A percentile compares a stretch with the other conserved stretches of the same genome.
Evolutionary conservation across 1,140 invertebrate genomes (phyloP).

Genomic region (Plectrocnemia conspersa): DNA sequence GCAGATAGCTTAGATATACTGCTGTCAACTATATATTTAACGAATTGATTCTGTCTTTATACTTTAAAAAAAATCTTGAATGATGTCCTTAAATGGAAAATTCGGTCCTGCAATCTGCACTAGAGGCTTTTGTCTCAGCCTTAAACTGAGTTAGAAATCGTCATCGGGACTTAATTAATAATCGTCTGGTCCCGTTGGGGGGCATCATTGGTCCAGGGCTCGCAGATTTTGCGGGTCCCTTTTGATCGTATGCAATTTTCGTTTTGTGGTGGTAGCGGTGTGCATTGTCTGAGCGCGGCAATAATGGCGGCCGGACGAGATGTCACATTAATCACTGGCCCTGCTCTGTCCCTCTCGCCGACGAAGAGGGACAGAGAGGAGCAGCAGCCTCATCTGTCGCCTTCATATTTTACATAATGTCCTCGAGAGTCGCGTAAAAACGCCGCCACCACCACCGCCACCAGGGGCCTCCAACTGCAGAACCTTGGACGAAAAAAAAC

Average conservation of each 20-base stretch:
- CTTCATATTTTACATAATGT: constrained; percentile 35
- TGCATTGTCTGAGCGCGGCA: constrained; percentile 24
- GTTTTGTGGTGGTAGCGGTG: constrained; percentile 5
- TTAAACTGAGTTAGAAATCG: too few relatives aligned
- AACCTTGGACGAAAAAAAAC: too few relatives aligned
- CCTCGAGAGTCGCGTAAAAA: constrained; percentile 5
- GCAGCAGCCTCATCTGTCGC: constrained; percentile 28
- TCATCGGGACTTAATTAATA: too few relatives aligned
- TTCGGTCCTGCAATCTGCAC: too few relatives aligned
- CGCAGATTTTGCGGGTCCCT: constrained; percentile 40
- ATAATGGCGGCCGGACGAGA: constrained; percentile 31
- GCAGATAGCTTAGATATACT: too few relatives aligned
- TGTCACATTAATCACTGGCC: constrained; percentile 35
- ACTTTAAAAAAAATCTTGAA: too few relatives aligned
- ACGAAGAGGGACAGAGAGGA: constrained; percentile 16
- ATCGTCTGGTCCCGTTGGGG: too few relatives aligned
- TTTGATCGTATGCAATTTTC: constrained; percentile 37
- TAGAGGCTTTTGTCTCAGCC: too few relatives aligned
- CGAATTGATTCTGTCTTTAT: too few relatives aligned
- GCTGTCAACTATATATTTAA: too few relatives aligned
- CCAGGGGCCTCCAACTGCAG: not conserved
- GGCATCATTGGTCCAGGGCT: too few relatives aligned
- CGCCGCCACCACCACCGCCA: not conserved
- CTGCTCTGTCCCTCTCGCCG: not conserved
- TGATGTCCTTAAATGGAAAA: too few relatives aligned